Evolutionary conservation across 2,888 invertebrate species (phyloP).

Genomic region (Muschampia plurimacula): DNA sequence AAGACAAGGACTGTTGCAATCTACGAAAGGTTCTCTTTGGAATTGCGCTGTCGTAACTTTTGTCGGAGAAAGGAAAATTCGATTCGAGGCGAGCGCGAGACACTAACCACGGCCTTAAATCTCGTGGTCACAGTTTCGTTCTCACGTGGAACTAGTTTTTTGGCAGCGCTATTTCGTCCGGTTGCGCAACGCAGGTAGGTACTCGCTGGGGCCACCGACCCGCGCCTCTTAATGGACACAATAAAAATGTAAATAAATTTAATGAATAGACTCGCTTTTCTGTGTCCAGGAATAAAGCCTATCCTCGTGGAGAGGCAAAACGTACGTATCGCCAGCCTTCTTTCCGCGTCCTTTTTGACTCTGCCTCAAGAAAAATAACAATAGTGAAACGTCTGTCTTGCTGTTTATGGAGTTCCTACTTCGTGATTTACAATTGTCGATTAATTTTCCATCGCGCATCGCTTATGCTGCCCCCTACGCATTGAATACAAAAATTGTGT

Average conservation of each 20-base stretch:
- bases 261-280: slow-evolving; percentile 50
- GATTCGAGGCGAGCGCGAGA: not conserved
- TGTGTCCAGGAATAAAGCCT: slow-evolving; percentile 13
- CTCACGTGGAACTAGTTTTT: slow-evolving; percentile 80
- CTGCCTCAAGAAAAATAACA: not conserved
- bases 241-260: slow-evolving; percentile 77
- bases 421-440: slow-evolving; percentile 76
- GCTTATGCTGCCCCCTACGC: slow-evolving; percentile 60
- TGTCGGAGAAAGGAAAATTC: slow-evolving; percentile 20
- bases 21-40: slow-evolving; percentile 5
- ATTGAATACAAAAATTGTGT: slow-evolving; percentile 68
- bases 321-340: not conserved
- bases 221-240: slow-evolving; percentile 66
- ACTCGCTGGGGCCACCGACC: slow-evolving; percentile 66
- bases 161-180: slow-evolving; percentile 72
- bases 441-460: slow-evolving; percentile 74
- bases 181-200: slow-evolving; percentile 71
- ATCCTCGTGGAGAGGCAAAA: not conserved
- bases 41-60: not conserved
- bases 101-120: slow-evolving; percentile 43
- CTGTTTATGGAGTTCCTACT: slow-evolving; percentile 75
- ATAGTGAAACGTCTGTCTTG: slow-evolving; percentile 51
- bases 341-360: not conserved
- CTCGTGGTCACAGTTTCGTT: slow-evolving; percentile 52
- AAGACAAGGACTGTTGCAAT: not conserved